Base-by-base conservation (phyloP, 2,888 invertebrate species). In the Amiota mariae region DNA sequence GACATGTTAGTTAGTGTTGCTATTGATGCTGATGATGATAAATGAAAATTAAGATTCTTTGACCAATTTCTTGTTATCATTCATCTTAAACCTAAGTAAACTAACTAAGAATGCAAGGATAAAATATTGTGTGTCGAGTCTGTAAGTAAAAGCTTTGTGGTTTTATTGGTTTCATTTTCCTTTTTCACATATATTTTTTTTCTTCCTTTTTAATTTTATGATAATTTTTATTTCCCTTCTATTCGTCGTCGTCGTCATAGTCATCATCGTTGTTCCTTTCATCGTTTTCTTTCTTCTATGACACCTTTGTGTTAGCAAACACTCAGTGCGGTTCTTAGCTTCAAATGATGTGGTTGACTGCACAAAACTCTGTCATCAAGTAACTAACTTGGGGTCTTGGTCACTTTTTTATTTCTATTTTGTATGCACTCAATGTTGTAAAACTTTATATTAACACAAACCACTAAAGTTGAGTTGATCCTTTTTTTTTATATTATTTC, bases 301-400 rank as follows among this genome's bases (percentile, higher is more conserved):
- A 36, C 36, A 36, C 36, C 36, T 36, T 36, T 36, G 36, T 36
- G 18, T 12, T 11, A n/a, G 56, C 56, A 56, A n/a, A 56, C 8
- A 61, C 13, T 61, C 20, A 24, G 59, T 9, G 61, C 36, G 61
- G 61, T 61, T 61, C 20, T 18, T 59, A n/a, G 18, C 13, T 12
- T 24, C 46, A 64, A 64, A 64, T 36, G 64, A 36, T 64, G 64
- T 11, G 24, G 20, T 24, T 64, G 12, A 63, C 71, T 70, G 72
- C 59, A 71, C 68, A 56, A 8, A 9, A 2, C 13, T 9, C 67
- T 12, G 2, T 20, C 12, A 49, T 51, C 36, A 36, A 57, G 66
- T 56, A 64, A 70, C 47, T 56, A 64, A 70, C 47, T 48, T 57
- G 57, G 47, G 56, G 46, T 70, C 51, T 15, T 15, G 36, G 54